Conservation (phyloP, 2,113 vertebrate species). For the Heterocephalus glaber region DNA sequence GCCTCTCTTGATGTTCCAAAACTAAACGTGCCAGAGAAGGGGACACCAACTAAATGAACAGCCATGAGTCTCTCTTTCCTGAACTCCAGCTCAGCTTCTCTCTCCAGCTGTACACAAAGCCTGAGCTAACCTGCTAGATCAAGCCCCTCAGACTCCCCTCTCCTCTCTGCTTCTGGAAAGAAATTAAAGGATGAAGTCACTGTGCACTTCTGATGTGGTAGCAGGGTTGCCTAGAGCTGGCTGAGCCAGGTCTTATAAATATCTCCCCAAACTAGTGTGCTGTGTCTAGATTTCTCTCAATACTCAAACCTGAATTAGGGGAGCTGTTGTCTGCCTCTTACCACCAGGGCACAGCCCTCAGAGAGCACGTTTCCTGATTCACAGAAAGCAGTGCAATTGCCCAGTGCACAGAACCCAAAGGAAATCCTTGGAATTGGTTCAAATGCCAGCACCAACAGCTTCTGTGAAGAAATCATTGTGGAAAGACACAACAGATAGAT, state of each 20-base stretch:
- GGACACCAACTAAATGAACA: not conserved
- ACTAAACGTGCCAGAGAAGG: conserved; percentile 58
- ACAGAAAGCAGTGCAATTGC: not conserved
- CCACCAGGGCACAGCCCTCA: not conserved
- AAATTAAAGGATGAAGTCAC: conserved; percentile 57
- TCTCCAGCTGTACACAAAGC: not conserved
- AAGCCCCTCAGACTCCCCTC: too few species aligned
- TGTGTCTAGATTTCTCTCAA: not conserved
- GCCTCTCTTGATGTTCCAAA: conserved; percentile 65
- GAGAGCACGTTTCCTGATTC: not conserved
- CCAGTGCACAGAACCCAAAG: not conserved
- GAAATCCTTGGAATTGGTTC: not conserved
- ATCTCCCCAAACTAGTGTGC: not conserved
- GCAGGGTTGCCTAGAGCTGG: not conserved
- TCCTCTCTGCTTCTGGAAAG: not conserved
- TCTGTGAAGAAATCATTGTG: not conserved
- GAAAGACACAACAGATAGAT: not conserved
- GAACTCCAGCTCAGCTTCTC: not conserved
- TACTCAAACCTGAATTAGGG: not conserved
- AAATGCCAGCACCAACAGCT: not conserved
- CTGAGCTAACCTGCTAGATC: not conserved
- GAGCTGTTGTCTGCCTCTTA: not conserved
- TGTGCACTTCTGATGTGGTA: not conserved
- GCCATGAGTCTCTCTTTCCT: not conserved
- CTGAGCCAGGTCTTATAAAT: conserved; percentile 15